Evolutionary conservation across 2,797 vertebrate species (phyloP).

Genomic region (Rhinatrema bivittatum): DNA sequence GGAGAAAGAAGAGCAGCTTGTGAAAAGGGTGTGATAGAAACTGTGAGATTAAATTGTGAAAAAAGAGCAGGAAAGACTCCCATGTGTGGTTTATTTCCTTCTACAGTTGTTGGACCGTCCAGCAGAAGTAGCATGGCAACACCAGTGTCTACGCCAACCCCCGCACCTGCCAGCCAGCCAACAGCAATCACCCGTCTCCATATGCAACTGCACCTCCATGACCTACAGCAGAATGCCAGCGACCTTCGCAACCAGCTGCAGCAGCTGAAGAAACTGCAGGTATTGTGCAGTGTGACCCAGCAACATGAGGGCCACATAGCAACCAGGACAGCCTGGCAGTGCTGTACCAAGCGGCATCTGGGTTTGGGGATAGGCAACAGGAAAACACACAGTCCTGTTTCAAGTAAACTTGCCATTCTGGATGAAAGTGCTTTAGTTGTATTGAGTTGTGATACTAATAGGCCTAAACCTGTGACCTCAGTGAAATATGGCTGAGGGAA

Average conservation of each 20-base stretch:
- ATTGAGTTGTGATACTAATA: too few relatives aligned
- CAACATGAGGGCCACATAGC: background rate
- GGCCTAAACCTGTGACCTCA: too few relatives aligned
- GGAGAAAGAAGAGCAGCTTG: background rate
- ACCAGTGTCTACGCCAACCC: slow-evolving; percentile 66
- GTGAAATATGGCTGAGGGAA: too few relatives aligned
- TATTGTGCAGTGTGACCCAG: slow-evolving; percentile 26
- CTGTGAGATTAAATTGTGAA: too few relatives aligned
- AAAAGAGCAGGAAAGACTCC: background rate
- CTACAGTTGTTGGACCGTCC: slow-evolving; percentile 69
- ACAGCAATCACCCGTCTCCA: slow-evolving; percentile 74
- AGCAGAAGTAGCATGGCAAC: slow-evolving; percentile 70
- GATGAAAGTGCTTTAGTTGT: too few relatives aligned
- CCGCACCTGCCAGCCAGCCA: slow-evolving; percentile 55
- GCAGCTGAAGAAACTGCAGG: slow-evolving; percentile 88
- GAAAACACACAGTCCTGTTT: too few relatives aligned
- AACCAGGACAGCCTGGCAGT: too few relatives aligned
- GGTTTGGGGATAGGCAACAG: too few relatives aligned
- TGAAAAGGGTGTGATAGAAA: too few relatives aligned
- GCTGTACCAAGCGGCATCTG: too few relatives aligned
- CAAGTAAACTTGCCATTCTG: too few relatives aligned
- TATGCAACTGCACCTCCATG: slow-evolving; percentile 91
- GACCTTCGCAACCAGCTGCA: slow-evolving; percentile 87
- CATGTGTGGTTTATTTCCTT: background rate
- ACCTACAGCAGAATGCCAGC: slow-evolving; percentile 86